Conservation (phyloP, 2,113 vertebrate genomes). For the Triplophysa siluroides region DNA sequence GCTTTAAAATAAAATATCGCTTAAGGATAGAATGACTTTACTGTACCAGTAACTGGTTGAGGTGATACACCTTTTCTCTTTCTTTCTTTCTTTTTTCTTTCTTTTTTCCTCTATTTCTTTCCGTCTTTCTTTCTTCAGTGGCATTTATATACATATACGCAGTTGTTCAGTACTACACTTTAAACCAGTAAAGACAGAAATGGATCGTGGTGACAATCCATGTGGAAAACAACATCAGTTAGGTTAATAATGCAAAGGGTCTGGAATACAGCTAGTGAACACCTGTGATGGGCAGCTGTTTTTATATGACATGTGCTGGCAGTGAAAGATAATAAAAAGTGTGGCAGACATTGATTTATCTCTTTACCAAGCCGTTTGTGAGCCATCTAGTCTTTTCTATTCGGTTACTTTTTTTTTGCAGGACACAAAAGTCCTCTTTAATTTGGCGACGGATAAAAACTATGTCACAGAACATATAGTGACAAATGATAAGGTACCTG, state of each 20-base stretch:
- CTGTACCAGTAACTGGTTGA: too few relatives aligned
- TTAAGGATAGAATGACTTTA: too few relatives aligned
- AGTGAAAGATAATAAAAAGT: not conserved
- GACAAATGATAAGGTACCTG: not conserved
- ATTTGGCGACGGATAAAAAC: not conserved
- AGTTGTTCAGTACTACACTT: not conserved
- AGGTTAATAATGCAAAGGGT: conserved; percentile 27
- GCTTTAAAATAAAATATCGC: conserved; percentile 53
- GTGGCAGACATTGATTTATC: not conserved
- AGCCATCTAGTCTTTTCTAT: not conserved
- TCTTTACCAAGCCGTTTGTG: too few relatives aligned
- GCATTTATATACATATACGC: not conserved
- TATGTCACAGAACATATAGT: too few relatives aligned
- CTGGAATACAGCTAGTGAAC: conserved; percentile 1
- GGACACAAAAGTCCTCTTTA: not conserved
- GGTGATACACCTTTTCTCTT: not conserved
- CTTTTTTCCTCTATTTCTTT: not conserved
- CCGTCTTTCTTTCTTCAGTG: not conserved
- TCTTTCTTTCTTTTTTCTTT: conserved; percentile 7
- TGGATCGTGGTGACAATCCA: conserved; percentile 16
- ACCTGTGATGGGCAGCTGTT: conserved; percentile 9
- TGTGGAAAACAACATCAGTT: conserved; percentile 20
- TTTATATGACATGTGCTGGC: conserved; percentile 2
- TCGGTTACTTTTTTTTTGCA: not conserved
- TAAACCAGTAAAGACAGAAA: not conserved